These are phyloP conservation scores for Lophotis ruficrista DNA, from an alignment of 2,113 vertebrate species.

Conservation along the genomic window DNA sequence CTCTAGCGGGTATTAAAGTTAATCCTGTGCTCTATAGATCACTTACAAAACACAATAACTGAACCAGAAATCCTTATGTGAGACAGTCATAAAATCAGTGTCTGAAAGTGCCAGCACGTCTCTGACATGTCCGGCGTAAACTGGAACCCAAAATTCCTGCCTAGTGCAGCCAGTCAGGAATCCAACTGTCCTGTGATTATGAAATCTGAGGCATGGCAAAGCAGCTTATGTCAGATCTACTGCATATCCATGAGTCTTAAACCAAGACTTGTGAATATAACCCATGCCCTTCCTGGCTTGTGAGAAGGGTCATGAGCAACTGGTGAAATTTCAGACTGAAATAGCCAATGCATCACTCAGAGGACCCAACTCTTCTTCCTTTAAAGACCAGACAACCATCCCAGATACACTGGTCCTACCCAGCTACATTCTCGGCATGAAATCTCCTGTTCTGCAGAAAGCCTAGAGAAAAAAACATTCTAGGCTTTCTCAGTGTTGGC, in stretches of 20 bases:
- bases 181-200: slow-evolving; percentile 37
- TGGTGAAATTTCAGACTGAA: slow-evolving; percentile 59
- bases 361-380: slow-evolving; percentile 20
- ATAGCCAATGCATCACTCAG: slow-evolving; percentile 53
- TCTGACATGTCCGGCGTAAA: slow-evolving; percentile 52
- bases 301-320: slow-evolving; percentile 54
- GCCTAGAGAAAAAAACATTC: neutral
- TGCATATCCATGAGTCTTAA: slow-evolving; percentile 19
- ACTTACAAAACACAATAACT: slow-evolving; percentile 76
- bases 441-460: neutral
- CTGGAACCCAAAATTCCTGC: slow-evolving; percentile 51
- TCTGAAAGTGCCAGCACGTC: slow-evolving; percentile 61
- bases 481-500: neutral
- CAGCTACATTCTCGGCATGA: neutral
- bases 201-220: slow-evolving; percentile 60
- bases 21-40: slow-evolving; percentile 75
- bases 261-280: slow-evolving; percentile 69
- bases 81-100: slow-evolving; percentile 70
- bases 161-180: slow-evolving; percentile 46
- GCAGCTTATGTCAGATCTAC: slow-evolving; percentile 70
- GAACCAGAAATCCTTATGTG: slow-evolving; percentile 72
- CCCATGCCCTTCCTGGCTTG: slow-evolving; percentile 52
- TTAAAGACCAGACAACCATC: slow-evolving; percentile 17
- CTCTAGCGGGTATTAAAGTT: slow-evolving; percentile 73
- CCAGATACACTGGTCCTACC: neutral